These are phyloP conservation scores for Spheniscus mendiculus DNA, from an alignment of 2,113 vertebrate species.

Conservation along the genomic window DNA sequence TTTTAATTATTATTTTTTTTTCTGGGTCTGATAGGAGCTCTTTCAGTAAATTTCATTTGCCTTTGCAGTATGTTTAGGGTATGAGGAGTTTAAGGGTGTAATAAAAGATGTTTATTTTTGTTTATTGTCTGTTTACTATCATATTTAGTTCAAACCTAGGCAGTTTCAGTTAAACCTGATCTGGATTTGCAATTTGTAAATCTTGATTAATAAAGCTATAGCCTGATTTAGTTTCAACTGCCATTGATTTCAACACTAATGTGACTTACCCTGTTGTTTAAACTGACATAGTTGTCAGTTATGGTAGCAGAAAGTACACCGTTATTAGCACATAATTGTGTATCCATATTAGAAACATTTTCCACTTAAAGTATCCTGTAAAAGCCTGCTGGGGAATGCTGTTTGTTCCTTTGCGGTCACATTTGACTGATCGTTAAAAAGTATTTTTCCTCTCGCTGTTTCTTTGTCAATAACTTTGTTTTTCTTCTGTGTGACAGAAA, in stretches of 20 bases:
- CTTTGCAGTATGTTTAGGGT: not conserved
- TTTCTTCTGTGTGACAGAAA: not conserved
- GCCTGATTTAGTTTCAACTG: not conserved
- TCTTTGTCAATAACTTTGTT: not conserved
- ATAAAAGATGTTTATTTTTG: not conserved
- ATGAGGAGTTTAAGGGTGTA: not conserved
- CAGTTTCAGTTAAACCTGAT: not conserved
- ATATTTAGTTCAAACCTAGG: not conserved
- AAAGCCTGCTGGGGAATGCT: not conserved
- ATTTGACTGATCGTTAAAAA: not conserved
- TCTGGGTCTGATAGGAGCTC: not conserved
- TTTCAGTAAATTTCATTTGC: not conserved
- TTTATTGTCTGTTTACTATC: accelerated
- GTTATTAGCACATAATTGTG: not conserved
- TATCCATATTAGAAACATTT: not conserved
- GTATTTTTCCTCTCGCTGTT: not conserved
- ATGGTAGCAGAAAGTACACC: not conserved
- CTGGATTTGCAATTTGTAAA: not conserved
- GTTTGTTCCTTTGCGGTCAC: not conserved
- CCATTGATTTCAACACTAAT: not conserved
- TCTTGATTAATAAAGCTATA: not conserved
- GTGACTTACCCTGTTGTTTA: not conserved
- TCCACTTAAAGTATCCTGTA: not conserved
- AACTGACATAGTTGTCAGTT: not conserved
- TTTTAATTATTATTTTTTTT: not conserved